A percentile compares a stretch with the other conserved stretches of the same genome.
Evolutionary conservation across 2,113 vertebrate genomes (phyloP).

Genomic region (Rhynchomys soricoides): DNA sequence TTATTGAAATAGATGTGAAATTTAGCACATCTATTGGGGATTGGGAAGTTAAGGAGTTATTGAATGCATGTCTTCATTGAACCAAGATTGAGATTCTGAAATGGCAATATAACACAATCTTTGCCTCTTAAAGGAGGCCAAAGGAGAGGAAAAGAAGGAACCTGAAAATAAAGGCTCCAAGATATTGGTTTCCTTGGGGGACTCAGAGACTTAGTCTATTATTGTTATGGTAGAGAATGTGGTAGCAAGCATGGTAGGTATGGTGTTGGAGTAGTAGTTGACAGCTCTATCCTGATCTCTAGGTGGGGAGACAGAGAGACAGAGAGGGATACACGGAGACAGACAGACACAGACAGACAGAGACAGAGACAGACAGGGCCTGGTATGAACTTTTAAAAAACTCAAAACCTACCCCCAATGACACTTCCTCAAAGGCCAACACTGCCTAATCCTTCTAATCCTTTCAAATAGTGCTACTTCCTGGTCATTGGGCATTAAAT

Average conservation of each 20-base stretch:
- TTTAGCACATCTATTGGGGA: conserved; percentile 28
- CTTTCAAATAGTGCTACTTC: not conserved
- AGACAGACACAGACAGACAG: too few species aligned
- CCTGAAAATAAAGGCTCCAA: not conserved
- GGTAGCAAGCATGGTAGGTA: not conserved
- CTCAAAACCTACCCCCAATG: too few species aligned
- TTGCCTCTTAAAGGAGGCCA: conserved; percentile 34
- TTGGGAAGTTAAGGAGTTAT: not conserved
- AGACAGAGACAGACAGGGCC: too few species aligned
- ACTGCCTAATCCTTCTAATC: not conserved
- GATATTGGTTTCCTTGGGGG: not conserved
- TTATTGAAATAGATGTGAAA: too few species aligned
- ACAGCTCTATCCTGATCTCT: not conserved
- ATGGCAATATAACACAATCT: not conserved
- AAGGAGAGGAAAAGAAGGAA: conserved; percentile 4
- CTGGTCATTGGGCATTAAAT: not conserved
- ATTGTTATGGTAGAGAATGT: not conserved
- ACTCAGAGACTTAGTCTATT: not conserved
- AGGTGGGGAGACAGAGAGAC: not conserved
- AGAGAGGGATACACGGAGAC: too few species aligned
- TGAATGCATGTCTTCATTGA: conserved; percentile 39
- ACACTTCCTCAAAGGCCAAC: too few species aligned
- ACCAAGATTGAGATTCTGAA: not conserved
- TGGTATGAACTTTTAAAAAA: too few species aligned
- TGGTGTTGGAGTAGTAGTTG: not conserved